Evolutionary conservation across 2,888 invertebrate genomes (phyloP), one percentile per base, ranked within the genome.

Genomic region (Sesamia inferens): DNA sequence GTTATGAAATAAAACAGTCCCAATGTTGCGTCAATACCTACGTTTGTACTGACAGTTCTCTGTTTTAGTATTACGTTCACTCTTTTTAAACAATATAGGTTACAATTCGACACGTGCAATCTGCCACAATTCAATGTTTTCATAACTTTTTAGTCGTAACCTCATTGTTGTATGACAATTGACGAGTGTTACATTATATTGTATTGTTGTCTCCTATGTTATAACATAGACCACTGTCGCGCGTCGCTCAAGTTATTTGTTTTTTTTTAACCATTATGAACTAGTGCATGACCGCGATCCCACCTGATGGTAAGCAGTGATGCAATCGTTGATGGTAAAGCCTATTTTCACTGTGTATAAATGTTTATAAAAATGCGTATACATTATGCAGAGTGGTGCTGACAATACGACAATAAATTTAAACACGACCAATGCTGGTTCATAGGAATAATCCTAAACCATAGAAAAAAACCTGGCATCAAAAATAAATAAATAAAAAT

Each of bases 141-240:
- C 73, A 73, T 42, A 73, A 73, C 73, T 71, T 73, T 72, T 42
- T 24, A 13, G 14, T 57, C 19, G 47, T n/a, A 55, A 16, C 6
- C 47, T n/a, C 47, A 63, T 62, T 51, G 8, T 0, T 19, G 51
- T 3, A 51, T 51, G 51, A 51, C 51, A 51, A 8, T 19, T 24
- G 55, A 14, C 39, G 55, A 39, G 14, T 63, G 55, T 19, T 22
- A 39, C 13, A 47, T 61, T 10, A 54, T 44, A 31, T 22, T 16
- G 39, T 42, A 10, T 0, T 11, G 54, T 31, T 62, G 51, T 54
- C 5, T 31, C 14, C n/a, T 67, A 6, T 61, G 69, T 54, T 47
- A 51, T 54, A 54, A 61, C 24, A 44, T 11, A 19, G 14, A 24
- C 24, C 2, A 4, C n/a, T 10, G 6, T 22, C 3, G 31, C 31